These are phyloP conservation scores for Centrocercus urophasianus DNA, from an alignment of 2,113 vertebrate genomes.

Conservation along the genomic window DNA sequence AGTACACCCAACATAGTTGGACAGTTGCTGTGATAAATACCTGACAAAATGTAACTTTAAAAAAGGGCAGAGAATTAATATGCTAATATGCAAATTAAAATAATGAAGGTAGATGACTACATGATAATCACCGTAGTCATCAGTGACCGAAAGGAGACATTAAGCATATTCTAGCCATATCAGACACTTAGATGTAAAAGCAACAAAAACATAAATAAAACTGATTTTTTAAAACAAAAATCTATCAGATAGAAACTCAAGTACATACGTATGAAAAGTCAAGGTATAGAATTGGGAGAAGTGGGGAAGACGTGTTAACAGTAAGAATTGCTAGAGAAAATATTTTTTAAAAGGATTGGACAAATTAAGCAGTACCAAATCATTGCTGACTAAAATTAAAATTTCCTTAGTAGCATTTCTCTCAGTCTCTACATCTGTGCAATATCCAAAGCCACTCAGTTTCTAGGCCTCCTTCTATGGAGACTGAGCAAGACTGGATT, in stretches of 20 bases:
- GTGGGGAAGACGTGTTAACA: neutral
- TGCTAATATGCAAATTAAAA: neutral
- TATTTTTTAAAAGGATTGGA: neutral
- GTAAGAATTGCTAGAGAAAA: neutral
- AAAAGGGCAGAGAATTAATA: neutral
- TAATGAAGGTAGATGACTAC: neutral
- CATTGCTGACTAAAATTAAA: neutral
- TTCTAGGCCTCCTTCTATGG: neutral
- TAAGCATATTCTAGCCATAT: neutral
- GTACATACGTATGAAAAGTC: neutral
- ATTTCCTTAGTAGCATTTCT: neutral
- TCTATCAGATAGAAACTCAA: neutral
- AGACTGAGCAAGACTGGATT: neutral
- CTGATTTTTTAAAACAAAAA: neutral
- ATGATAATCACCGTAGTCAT: neutral
- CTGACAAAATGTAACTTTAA: neutral
- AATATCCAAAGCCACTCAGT: neutral
- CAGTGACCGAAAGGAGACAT: neutral
- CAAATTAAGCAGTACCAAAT: neutral
- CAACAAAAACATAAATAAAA: neutral
- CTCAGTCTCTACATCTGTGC: neutral
- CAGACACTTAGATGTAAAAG: neutral
- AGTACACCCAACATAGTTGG: fast-evolving
- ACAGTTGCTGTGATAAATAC: neutral
- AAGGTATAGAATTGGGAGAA: neutral